Conservation (phyloP, 2,797 vertebrate genomes). For the Fistularia commersonii region DNA sequence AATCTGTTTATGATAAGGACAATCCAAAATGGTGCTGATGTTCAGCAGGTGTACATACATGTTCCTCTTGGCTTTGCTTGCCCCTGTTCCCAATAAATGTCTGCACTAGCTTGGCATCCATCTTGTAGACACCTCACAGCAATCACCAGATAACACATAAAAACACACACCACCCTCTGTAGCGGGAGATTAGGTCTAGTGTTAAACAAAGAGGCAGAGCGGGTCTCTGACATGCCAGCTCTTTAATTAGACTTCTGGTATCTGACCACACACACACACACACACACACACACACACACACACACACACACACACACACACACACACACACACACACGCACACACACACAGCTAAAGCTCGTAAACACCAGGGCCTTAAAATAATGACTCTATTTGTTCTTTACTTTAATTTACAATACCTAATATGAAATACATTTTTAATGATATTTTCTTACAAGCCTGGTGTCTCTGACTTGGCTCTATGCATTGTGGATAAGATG, state of each 20-base stretch:
- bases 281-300: background rate
- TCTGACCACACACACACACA: conserved; percentile 27
- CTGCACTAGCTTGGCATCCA: conserved; percentile 44
- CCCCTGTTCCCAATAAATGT: conserved; percentile 36
- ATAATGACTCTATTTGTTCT: no score
- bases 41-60: conserved; percentile 5
- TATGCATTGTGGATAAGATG: no score
- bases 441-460: no score
- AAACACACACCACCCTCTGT: conserved; percentile 26
- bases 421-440: no score
- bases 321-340: background rate
- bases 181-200: conserved; percentile 59
- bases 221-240: conserved; percentile 55
- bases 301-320: background rate
- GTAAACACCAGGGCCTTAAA: no score
- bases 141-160: conserved; percentile 40
- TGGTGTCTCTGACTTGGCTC: no score
- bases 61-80: conserved; percentile 17
- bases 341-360: no score
- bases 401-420: no score
- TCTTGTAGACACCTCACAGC: conserved; percentile 48
- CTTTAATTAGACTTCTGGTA: conserved; percentile 65
- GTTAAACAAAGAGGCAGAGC: conserved; percentile 66
- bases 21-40: conserved; percentile 5
- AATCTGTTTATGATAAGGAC: conserved; percentile 10